Evolutionary conservation across 2,797 vertebrate species (phyloP).

Genomic region (Trachurus trachurus): DNA sequence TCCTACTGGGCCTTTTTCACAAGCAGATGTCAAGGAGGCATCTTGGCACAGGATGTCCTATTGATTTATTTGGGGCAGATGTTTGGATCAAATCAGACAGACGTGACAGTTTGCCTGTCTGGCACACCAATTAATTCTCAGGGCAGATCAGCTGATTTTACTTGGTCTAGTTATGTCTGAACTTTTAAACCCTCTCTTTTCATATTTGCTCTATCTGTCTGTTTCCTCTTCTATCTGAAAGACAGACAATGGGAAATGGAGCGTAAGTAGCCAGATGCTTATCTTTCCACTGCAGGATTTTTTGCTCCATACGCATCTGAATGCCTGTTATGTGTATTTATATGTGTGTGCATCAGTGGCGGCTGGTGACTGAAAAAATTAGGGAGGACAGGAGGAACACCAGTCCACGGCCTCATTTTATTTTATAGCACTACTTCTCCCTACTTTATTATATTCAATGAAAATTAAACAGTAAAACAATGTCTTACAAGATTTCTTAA

Average conservation of each 20-base stretch:
- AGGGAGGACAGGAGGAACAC: too few relatives aligned
- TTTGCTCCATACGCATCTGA: constrained; percentile 22
- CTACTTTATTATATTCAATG: too few relatives aligned
- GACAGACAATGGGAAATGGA: constrained; percentile 62
- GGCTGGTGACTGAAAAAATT: too few relatives aligned
- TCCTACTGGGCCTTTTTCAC: constrained; percentile 36
- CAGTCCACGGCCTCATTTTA: too few relatives aligned
- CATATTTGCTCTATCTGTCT: constrained; percentile 23
- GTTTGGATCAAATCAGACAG: constrained; percentile 48
- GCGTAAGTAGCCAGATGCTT: constrained; percentile 52
- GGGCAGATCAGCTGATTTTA: constrained; percentile 45
- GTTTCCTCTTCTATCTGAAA: constrained; percentile 40
- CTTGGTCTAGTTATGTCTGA: constrained; percentile 45
- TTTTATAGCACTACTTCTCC: too few relatives aligned
- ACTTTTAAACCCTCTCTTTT: constrained; percentile 52
- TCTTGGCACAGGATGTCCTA: constrained; percentile 33
- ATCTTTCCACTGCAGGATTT: constrained; percentile 54
- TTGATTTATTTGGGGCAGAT: constrained; percentile 52
- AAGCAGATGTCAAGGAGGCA: constrained; percentile 50
- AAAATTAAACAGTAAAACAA: too few relatives aligned
- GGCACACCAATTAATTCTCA: constrained; percentile 32
- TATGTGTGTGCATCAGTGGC: too few relatives aligned
- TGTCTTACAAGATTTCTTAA: too few relatives aligned
- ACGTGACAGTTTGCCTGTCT: constrained; percentile 46
- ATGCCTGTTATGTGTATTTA: neutral